Evolutionary conservation across 2,113 vertebrate genomes (phyloP).

Genomic region (Sorex fumeus): DNA sequence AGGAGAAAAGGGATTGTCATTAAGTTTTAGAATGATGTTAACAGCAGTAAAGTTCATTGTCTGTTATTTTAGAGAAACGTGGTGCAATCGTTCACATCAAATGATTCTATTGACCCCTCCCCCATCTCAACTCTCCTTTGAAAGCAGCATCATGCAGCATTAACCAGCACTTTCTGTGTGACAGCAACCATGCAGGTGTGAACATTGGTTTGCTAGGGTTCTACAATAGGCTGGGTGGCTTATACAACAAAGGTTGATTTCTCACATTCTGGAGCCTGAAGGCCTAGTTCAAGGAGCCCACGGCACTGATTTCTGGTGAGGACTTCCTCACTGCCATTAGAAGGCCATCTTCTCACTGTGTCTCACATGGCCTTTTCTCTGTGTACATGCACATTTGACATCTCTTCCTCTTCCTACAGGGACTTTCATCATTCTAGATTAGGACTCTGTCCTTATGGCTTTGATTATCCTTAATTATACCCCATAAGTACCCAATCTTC

Average conservation of each 20-base stretch:
- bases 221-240: not conserved
- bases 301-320: not conserved
- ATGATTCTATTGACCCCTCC: no score
- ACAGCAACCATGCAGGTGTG: not conserved
- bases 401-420: slow-evolving; percentile 1
- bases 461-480: not conserved
- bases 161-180: not conserved
- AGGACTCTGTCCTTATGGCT: not conserved
- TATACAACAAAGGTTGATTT: not conserved
- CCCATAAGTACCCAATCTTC: not conserved
- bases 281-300: no score
- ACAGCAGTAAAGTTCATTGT: not conserved
- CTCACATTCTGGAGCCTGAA: not conserved
- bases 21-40: not conserved
- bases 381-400: not conserved
- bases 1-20: not conserved
- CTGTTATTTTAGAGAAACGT: not conserved
- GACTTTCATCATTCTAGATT: not conserved
- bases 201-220: not conserved
- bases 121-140: not conserved
- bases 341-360: not conserved
- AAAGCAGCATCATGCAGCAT: not conserved
- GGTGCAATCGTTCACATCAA: not conserved
- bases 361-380: not conserved
- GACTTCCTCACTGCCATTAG: not conserved